Evolutionary conservation across 2,113 vertebrate species (phyloP).

Genomic region (Stomatorhinus ivindoensis): DNA sequence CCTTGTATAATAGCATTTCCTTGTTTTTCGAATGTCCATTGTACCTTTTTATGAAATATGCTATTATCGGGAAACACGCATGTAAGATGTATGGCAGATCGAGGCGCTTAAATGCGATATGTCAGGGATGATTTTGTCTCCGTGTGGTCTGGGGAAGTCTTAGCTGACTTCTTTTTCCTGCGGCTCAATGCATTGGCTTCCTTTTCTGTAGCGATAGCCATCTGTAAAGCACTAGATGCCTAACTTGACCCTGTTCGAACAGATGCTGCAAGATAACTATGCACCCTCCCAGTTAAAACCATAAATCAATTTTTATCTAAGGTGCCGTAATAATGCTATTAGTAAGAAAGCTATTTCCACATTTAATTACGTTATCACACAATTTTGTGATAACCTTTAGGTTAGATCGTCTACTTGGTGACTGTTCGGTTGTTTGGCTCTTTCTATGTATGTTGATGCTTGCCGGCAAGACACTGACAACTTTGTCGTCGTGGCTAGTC

Average conservation of each 20-base stretch:
- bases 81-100: neutral
- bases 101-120: neutral
- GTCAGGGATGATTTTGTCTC: neutral
- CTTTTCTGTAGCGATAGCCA: neutral
- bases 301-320: neutral
- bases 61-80: neutral
- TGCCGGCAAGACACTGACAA: neutral
- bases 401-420: neutral
- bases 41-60: neutral
- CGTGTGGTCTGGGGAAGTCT: neutral
- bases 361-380: neutral
- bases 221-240: neutral
- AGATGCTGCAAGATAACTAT: neutral
- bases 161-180: neutral
- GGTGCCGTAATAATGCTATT: neutral
- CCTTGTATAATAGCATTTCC: neutral
- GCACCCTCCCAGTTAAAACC: neutral
- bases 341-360: neutral
- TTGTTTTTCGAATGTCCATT: neutral
- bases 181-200: neutral
- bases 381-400: neutral
- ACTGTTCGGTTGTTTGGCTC: neutral
- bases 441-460: neutral
- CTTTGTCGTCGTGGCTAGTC: neutral
- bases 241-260: neutral